Percentiles rank a stretch among this genome's conserved stretches.
Conservation (phyloP, 1,140 invertebrate genomes). For the Pseudoatta argentina region DNA sequence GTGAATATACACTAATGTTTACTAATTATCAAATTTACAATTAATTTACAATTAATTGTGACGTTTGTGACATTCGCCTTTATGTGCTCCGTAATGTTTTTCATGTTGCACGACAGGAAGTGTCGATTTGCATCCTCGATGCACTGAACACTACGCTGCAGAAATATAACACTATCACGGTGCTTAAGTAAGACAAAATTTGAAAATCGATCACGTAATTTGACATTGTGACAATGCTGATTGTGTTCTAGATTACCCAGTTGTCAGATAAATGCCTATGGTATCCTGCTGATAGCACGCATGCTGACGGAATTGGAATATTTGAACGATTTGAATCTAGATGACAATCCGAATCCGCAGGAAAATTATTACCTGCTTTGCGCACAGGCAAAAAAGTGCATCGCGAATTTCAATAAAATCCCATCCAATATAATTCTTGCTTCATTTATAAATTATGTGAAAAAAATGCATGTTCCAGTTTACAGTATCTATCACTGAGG, state of each 20-base stretch:
- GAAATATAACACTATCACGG: conserved; percentile 68
- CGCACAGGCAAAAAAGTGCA: conserved; percentile 55
- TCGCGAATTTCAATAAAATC: no score
- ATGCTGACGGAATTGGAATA: conserved; percentile 70
- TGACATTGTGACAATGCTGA: not conserved
- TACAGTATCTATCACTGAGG: conserved; percentile 74
- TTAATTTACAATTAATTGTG: not conserved
- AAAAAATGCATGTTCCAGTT: conserved; percentile 39
- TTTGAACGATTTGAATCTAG: conserved; percentile 75
- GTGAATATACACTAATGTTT: not conserved
- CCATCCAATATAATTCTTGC: no score
- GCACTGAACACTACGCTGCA: conserved; percentile 64
- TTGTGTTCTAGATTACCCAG: conserved; percentile 71
- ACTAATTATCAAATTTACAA: not conserved
- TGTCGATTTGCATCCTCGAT: conserved; percentile 67
- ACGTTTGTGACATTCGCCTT: not conserved
- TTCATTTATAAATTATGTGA: not conserved
- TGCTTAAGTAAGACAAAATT: conserved; percentile 64
- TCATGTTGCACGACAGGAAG: conserved; percentile 43
- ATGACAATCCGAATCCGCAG: conserved; percentile 77
- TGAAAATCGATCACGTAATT: not conserved
- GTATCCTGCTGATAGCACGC: conserved; percentile 72
- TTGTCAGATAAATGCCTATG: conserved; percentile 75
- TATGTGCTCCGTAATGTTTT: not conserved
- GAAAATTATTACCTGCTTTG: conserved; percentile 74